Conservation (phyloP, 2,113 vertebrate species). For the Misgurnus anguillicaudatus region DNA sequence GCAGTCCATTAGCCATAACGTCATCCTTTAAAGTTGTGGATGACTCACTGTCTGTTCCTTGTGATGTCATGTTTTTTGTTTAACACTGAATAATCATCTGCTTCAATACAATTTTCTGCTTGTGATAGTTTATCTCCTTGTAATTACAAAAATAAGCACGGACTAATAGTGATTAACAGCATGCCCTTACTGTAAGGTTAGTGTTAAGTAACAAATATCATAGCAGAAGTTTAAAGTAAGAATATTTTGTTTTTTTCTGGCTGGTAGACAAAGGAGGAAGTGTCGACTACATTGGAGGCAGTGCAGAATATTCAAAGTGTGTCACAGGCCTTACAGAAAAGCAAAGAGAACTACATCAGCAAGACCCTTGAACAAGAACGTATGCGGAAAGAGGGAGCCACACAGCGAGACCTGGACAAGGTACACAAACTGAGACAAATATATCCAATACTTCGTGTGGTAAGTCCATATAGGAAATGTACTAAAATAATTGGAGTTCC, state of each 20-base stretch:
- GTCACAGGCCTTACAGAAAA: conserved; percentile 91
- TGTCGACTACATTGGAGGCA: conserved; percentile 92
- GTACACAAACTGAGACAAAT: conserved; percentile 61
- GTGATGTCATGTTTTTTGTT: not conserved
- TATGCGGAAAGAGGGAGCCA: conserved; percentile 94
- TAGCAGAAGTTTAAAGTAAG: not conserved
- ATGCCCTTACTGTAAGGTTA: too few species aligned
- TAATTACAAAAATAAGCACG: too few species aligned
- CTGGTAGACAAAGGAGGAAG: conserved; percentile 92
- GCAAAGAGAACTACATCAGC: conserved; percentile 92
- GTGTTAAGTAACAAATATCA: too few species aligned
- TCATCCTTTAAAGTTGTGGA: not conserved
- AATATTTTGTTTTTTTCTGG: not conserved
- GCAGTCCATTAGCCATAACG: not conserved
- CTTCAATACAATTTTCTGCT: not conserved
- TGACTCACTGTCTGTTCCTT: not conserved
- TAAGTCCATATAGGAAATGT: not conserved
- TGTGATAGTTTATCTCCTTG: too few species aligned
- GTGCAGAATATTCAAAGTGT: conserved; percentile 95
- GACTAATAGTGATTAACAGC: too few species aligned
- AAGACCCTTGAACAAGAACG: conserved; percentile 93
- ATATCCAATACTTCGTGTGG: not conserved
- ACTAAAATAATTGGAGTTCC: not conserved
- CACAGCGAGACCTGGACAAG: conserved; percentile 95
- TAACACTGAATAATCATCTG: not conserved